A percentile compares a stretch with the other conserved stretches of the same genome.
These are phyloP conservation scores for Proctacanthus coquilletti DNA, from an alignment of 1,140 invertebrate species.

Conservation along the genomic window DNA sequence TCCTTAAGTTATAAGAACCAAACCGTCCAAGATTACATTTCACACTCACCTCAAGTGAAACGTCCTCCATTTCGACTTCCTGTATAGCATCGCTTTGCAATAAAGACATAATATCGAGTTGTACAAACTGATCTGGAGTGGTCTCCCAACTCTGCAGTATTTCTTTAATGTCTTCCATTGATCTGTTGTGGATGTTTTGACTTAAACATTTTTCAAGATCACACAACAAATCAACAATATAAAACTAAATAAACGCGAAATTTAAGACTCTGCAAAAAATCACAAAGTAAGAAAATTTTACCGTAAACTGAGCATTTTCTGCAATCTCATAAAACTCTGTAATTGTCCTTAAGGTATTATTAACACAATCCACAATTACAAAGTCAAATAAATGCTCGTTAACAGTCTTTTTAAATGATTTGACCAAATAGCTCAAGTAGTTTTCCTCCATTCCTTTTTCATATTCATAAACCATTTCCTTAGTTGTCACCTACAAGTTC, in stretches of 20 bases:
- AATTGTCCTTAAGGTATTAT: conserved; percentile 65
- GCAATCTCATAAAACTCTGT: conserved; percentile 80
- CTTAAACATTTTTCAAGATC: conserved; percentile 60
- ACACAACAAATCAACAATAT: conserved; percentile 55
- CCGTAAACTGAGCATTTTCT: conserved; percentile 78
- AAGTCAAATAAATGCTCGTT: conserved; percentile 85
- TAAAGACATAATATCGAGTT: conserved; percentile 62
- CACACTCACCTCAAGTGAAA: conserved; percentile 30
- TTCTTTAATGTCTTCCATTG: conserved; percentile 59
- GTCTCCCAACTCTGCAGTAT: conserved; percentile 62
- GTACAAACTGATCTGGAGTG: conserved; percentile 49
- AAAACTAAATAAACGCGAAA: too few relatives aligned
- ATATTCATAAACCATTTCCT: conserved; percentile 80
- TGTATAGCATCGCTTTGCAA: conserved; percentile 57
- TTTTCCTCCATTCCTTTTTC: conserved; percentile 68
- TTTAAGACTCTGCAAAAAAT: background rate
- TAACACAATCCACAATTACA: conserved; percentile 79
- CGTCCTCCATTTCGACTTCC: conserved; percentile 46
- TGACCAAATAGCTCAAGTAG: conserved; percentile 68
- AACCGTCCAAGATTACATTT: too few relatives aligned
- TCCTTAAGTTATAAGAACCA: too few relatives aligned
- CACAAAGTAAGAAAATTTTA: conserved; percentile 28
- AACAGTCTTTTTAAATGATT: conserved; percentile 84
- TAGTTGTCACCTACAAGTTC: conserved; percentile 38
- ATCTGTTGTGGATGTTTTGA: conserved; percentile 72